phyloP scores from a whole-genome alignment of 2,888 invertebrate genomes.

The Anaspis maculata region DNA sequence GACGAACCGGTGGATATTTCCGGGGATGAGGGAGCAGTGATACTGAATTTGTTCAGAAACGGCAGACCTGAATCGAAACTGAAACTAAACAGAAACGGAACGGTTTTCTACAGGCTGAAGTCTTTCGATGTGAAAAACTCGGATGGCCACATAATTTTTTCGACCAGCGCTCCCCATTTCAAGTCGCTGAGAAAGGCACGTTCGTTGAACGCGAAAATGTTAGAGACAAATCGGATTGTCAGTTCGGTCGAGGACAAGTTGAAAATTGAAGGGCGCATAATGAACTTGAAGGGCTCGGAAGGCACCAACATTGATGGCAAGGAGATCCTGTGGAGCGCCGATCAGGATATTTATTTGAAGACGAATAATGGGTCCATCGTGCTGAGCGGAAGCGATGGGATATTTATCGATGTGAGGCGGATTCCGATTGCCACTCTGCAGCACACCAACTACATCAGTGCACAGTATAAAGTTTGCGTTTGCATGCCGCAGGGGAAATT shows the following conservation, averaged over 20 bases:
- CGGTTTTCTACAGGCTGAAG: constrained; percentile 52
- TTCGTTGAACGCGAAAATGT: constrained; percentile 55
- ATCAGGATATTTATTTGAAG: constrained; percentile 69
- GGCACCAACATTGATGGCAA: constrained; percentile 67
- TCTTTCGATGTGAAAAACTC: constrained; percentile 63
- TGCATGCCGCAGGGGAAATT: constrained; percentile 85
- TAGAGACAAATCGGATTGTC: constrained; percentile 63
- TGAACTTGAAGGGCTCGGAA: constrained; percentile 70
- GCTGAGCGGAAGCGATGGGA: constrained; percentile 60
- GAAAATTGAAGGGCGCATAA: constrained; percentile 59
- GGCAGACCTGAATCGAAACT: constrained; percentile 43
- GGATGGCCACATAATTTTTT: constrained; percentile 55
- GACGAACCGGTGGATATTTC: constrained; percentile 48
- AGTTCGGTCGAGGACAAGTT: constrained; percentile 65
- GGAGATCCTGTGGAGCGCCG: constrained; percentile 65
- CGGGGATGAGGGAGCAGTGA: constrained; percentile 37
- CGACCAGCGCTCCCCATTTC: constrained; percentile 65
- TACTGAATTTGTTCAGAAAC: constrained; percentile 35
- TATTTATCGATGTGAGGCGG: constrained; percentile 61
- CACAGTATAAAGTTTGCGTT: constrained; percentile 80
- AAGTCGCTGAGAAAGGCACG: constrained; percentile 61
- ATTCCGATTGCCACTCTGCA: constrained; percentile 57
- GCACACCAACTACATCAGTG: constrained; percentile 32
- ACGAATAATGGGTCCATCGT: constrained; percentile 68
- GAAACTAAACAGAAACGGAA: constrained; percentile 57